Evolutionary conservation across 2,888 invertebrate species (phyloP), one percentile per base, ranked within the genome.

Genomic region (Tromatobia lineatoria): DNA sequence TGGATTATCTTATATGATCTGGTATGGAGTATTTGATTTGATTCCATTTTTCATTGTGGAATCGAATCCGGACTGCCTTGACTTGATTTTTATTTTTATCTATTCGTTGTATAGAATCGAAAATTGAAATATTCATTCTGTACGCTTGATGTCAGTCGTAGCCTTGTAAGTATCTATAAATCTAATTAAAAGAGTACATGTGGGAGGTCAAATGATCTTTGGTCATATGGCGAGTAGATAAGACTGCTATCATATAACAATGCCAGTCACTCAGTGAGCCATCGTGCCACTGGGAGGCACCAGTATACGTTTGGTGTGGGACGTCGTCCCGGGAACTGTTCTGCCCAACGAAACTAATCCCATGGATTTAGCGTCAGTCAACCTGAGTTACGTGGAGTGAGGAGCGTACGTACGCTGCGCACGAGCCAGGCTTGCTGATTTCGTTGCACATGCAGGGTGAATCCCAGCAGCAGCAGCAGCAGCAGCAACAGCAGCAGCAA

Each of bases 351-450:
- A 87, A 90, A 90, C 89, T 92, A 91, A 92, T 91, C 91, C 91
- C 81, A 70, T 73, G 90, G 91, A 90, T 90, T 92, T 92, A 92
- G 89, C 90, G 91, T 91, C 92, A 91, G 91, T 91, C 92, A 91
- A 90, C 84, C 88, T 92, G 91, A 92, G 90, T 91, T 92, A 92
- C 91, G 91, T 88, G 87, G 86, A 87, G 87, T 88, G 87, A 84
- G 71, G 34, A 57, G 29, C 70, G 45, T 67, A 45, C 67, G 45
- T 25, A 57, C 34, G 47, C 61, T 47, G 50, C 29, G 20, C 25
- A 23, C 42, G 67, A 54, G 29, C 52, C 52, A 18, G 52, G 64
- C 70, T 52, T 34, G 66, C 71, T 61, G 71, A 75, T 78, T 70
- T 69, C 54, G 77, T 74, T 78, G 52, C 47, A 61, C 70, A 50